Evolutionary conservation across 2,113 vertebrate genomes (phyloP), one percentile per base, ranked within the genome.

Genomic region (Gavialis gangeticus): DNA sequence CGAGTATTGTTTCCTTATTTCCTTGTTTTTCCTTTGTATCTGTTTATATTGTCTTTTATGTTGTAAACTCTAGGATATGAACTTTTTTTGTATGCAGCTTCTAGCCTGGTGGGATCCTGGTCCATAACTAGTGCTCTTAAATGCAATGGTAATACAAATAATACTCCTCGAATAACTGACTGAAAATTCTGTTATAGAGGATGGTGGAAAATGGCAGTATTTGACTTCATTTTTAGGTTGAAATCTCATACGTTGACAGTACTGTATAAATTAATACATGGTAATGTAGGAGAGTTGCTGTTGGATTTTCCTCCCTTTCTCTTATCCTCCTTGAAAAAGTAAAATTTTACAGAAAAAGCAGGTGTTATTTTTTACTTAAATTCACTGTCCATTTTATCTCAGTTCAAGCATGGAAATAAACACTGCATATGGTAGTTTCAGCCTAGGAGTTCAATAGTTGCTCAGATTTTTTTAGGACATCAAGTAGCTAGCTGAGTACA

Each of bases 271-370:
- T 82, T 10, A 5, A 7, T 59, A 21, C 19, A 5, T 12, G 56
- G 5, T 10, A 6, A 57, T 9, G 55, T 17, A 34, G n/a, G n/a
- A 57, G 14, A 27, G 34, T 34, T 62, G 25, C n/a, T 37, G n/a
- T 8, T 63, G 64, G 86, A 24, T 25, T 87, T 85, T 79, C 37
- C 12, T 5, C 46, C 79, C 17, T 17, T 28, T 12, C 28, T 12
- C 57, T 54, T 0, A 1, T 37, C 11, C 12, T 77, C n/a, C 55
- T 62, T 9, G 34, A 18, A 69, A 6, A n/a, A 17, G 19, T 5
- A 6, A 71, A 22, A 71, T 12, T 12, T 34, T 11, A 17, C 37
- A 21, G 19, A 34, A 69, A 17, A 69, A 34, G n/a, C 5, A 25
- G 16, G 5, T 56, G 66, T 56, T 5, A 25, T 28, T 64, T 60